Evolutionary conservation across 2,888 invertebrate genomes (phyloP), one percentile per base, ranked within the genome.

Genomic region (Clostera curtula): DNA sequence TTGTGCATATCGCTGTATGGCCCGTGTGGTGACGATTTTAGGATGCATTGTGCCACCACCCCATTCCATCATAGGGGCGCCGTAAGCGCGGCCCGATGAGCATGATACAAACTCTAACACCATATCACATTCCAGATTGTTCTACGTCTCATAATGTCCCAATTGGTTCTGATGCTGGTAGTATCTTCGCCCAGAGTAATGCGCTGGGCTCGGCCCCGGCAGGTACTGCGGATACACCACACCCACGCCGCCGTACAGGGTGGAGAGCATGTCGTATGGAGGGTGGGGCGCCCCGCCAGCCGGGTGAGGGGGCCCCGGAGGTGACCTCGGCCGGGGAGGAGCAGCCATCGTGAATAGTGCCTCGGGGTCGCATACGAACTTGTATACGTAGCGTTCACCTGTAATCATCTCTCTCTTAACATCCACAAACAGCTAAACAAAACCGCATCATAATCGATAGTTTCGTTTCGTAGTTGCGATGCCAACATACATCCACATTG

Each of bases 301-400:
- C 9, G 60, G 39, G 1, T 55, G 29, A 25, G 45, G 38, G 27
- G 49, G 36, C 12, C 50, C 26, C 25, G 45, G 31, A 1, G 49
- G 49, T 1, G 54, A 32, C 29, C 53, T 48, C 21, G 65, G 39
- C 23, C 52, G 45, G 1, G 58, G 40, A 0, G 62, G 43, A 0
- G 69, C 90, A 5, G 93, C 91, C 92, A 94, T 93, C 56, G 90
- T 93, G 80, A 95, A 94, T 2, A 95, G 75, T 0, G 94, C 94
- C 41, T 95, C 94, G 0, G 97, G 97, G 70, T 97, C 96, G 72
- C 97, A 97, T 1, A 97, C 96, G 67, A 97, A 97, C 65, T 96
- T 95, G 85, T 97, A 97, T 6, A 97, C 97, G 79, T 97, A 97
- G 53, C 97, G 88, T 65, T 97, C 97, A 0, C 97, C 95, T 90